Evolutionary conservation across 2,888 invertebrate genomes (phyloP).

Genomic region (Caenorhabditis sp.): DNA sequence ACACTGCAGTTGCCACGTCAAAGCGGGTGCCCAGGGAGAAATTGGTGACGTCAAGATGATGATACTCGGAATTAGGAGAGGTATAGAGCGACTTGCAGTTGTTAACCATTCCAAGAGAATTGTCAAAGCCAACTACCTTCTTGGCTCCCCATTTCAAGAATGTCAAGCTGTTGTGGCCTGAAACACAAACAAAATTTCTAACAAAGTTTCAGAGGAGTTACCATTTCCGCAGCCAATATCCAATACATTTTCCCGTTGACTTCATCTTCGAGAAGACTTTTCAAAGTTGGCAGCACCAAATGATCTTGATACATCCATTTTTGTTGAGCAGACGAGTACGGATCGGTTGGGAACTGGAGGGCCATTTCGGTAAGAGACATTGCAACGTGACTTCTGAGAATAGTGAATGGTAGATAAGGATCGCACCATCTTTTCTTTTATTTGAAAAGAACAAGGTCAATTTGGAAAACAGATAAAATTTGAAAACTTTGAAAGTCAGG

Average conservation of each 20-base stretch:
- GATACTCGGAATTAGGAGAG: conserved; percentile 5
- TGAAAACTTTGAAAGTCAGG: not conserved
- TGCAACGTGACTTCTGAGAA: not conserved
- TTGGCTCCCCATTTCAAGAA: conserved; percentile 44
- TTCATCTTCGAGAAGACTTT: conserved; percentile 6
- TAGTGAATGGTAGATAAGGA: not conserved
- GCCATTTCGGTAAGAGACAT: conserved; percentile 27
- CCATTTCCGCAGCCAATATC: conserved; percentile 64
- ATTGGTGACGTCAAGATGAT: conserved; percentile 38
- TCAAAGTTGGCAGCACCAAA: conserved; percentile 45
- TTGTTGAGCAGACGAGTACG: conserved; percentile 56
- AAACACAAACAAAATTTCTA: no score
- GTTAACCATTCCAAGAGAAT: conserved; percentile 52
- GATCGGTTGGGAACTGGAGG: conserved; percentile 53
- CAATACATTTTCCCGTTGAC: conserved; percentile 32
- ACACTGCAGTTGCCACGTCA: conserved; percentile 51
- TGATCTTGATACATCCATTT: conserved; percentile 59
- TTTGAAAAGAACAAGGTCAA: conserved; percentile 1
- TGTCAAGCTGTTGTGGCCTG: conserved; percentile 39
- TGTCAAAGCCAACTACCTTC: conserved; percentile 50
- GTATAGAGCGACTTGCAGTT: conserved; percentile 25
- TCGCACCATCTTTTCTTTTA: not conserved
- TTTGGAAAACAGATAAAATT: no score
- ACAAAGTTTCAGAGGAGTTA: no score
- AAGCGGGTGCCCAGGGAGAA: conserved; percentile 31